phyloP scores from a whole-genome alignment of 2,888 invertebrate genomes.

The Hemistola chrysoprasaria region DNA sequence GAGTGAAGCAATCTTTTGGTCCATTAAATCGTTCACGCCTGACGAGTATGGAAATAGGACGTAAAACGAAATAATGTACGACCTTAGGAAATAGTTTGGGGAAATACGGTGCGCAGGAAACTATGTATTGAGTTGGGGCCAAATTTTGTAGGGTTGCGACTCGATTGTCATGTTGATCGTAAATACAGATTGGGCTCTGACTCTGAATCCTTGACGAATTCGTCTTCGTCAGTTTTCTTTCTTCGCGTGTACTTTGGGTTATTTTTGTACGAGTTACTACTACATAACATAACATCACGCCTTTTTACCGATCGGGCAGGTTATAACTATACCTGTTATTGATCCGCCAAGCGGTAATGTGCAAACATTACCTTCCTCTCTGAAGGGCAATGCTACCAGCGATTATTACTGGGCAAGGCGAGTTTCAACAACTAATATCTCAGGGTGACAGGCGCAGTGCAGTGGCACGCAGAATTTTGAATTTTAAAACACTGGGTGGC shows the following conservation, averaged over 20 bases:
- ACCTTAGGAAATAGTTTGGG: conserved; percentile 60
- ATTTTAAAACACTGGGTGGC: too few species aligned
- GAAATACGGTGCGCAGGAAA: conserved; percentile 56
- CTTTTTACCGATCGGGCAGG: too few species aligned
- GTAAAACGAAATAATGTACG: conserved; percentile 72
- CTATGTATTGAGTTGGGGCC: conserved; percentile 17
- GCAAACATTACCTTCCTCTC: too few species aligned
- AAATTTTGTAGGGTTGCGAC: conserved; percentile 21
- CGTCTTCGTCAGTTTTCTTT: conserved; percentile 2
- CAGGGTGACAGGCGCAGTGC: too few species aligned
- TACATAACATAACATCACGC: too few species aligned
- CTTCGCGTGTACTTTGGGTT: not conserved
- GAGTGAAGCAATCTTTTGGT: conserved; percentile 74
- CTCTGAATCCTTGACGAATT: conserved; percentile 17
- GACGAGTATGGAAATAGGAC: conserved; percentile 80
- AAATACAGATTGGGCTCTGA: conserved; percentile 15
- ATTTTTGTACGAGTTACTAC: not conserved
- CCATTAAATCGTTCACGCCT: conserved; percentile 79
- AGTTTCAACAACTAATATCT: too few species aligned
- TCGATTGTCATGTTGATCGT: conserved; percentile 31
- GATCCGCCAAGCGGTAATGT: too few species aligned
- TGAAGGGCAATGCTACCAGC: too few species aligned
- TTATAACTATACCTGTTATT: too few species aligned
- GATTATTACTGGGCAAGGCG: too few species aligned
- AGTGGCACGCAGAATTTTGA: too few species aligned